phyloP scores from a whole-genome alignment of 2,113 vertebrate species.

The Catharus fuscescens region DNA sequence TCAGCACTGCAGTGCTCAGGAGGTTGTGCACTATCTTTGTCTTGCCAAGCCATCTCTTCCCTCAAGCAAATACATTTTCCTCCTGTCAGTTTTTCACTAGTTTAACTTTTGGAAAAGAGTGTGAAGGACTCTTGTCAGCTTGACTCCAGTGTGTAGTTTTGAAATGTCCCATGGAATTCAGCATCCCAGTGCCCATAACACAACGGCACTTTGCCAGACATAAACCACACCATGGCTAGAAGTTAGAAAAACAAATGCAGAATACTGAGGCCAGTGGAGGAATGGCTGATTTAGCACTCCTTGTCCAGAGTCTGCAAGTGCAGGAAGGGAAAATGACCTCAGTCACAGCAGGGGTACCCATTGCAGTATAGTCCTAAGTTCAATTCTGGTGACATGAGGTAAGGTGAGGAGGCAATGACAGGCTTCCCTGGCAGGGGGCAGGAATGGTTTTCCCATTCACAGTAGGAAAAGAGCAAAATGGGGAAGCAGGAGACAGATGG shows the following conservation, averaged over 20 bases:
- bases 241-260: background rate
- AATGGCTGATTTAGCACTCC: background rate
- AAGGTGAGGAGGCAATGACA: background rate
- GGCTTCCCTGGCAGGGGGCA: background rate
- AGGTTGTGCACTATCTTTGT: background rate
- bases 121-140: background rate
- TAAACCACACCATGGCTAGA: background rate
- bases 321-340: background rate
- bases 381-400: background rate
- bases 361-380: background rate
- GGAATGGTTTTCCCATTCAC: background rate
- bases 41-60: background rate
- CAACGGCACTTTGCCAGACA: background rate
- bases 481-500: constrained; percentile 21
- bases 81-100: background rate
- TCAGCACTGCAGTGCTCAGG: background rate
- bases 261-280: background rate
- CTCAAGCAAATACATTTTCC: background rate
- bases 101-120: background rate
- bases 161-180: background rate
- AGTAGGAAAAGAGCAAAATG: background rate
- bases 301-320: background rate
- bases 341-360: background rate
- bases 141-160: background rate
- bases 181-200: background rate